Evolutionary conservation across 2,797 vertebrate genomes (phyloP).

Genomic region (Rachycentron canadum): DNA sequence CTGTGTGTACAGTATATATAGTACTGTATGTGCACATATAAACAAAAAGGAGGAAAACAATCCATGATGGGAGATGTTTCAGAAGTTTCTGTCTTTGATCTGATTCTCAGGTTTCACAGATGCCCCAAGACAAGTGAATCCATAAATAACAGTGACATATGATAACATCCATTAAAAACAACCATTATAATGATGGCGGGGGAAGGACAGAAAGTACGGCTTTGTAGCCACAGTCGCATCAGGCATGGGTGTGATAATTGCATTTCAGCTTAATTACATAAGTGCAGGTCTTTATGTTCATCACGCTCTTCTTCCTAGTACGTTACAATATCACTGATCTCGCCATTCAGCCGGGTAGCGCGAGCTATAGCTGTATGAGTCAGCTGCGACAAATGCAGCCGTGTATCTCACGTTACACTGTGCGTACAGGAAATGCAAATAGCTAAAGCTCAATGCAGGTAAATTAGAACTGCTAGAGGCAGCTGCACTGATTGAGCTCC

Average conservation of each 20-base stretch:
- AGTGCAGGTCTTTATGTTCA: constrained; percentile 8
- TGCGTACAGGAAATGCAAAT: constrained; percentile 61
- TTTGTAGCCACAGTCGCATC: constrained; percentile 11
- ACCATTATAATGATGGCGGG: not conserved
- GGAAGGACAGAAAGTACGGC: not conserved
- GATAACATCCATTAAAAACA: constrained; percentile 1
- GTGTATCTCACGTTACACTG: constrained; percentile 49
- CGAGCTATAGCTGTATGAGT: constrained; percentile 23
- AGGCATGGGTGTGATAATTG: constrained; percentile 17
- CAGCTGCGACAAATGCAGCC: constrained; percentile 26
- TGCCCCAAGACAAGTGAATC: constrained; percentile 19
- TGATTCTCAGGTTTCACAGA: constrained; percentile 36
- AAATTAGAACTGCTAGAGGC: constrained; percentile 30
- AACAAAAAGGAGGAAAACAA: not conserved
- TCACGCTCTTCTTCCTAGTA: constrained; percentile 12
- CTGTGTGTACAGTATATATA: too few species aligned
- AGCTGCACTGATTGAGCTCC: constrained; percentile 40
- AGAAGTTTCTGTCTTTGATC: not conserved
- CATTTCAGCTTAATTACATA: constrained; percentile 43
- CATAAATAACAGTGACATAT: constrained; percentile 25
- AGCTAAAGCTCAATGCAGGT: constrained; percentile 45
- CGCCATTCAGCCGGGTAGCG: constrained; percentile 41
- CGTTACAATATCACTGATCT: constrained; percentile 29
- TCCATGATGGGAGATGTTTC: not conserved
- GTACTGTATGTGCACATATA: not conserved